Evolutionary conservation across 2,888 invertebrate species (phyloP), one percentile per base, ranked within the genome.

Genomic region (Panopea generosa): DNA sequence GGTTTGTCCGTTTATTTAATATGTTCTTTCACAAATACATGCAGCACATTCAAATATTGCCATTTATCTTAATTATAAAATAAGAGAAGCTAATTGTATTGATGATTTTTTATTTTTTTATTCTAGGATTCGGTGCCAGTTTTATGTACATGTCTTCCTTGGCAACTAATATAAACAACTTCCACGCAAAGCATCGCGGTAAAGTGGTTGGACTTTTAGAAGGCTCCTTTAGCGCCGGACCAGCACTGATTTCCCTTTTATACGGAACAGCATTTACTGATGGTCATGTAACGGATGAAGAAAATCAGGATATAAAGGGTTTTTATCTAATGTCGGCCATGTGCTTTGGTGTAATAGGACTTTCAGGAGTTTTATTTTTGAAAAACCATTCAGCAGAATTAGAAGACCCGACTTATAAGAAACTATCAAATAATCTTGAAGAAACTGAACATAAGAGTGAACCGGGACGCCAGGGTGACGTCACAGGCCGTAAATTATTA

Each of bases 101-200:
- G n/a, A n/a, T n/a, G n/a, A n/a, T n/a, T n/a, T n/a, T n/a, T n/a
- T n/a, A n/a, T n/a, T n/a, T n/a, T 63, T 52, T 22, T 43, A 57
- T 72, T 73, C 14, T 63, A 89, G 89, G 87, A 22, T 84, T 88
- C 47, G 87, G 87, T 0, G 82, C 86, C 16, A 84, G 83, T 20
- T 88, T 86, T 52, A 71, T 86, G 75, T 88, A 88, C 84, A 88
- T 89, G 86, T 75, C 86, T 0, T 82, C 85, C 6, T 60, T 89
- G 27, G 80, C 82, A 11, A 71, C 83, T 1, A 85, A 82, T 49
- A 83, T 86, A 69, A 70, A 75, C 24, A 89, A 89, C 57, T 86
- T 88, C 71, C 69, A 55, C n/a, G 75, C 83, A 11, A 78, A 77
- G 63, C 86, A 89, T 71, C 77, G 87, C 14, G 89, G 87, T 2